phyloP scores from a whole-genome alignment of 1,140 invertebrate genomes.

The Trissolcus basalis region DNA sequence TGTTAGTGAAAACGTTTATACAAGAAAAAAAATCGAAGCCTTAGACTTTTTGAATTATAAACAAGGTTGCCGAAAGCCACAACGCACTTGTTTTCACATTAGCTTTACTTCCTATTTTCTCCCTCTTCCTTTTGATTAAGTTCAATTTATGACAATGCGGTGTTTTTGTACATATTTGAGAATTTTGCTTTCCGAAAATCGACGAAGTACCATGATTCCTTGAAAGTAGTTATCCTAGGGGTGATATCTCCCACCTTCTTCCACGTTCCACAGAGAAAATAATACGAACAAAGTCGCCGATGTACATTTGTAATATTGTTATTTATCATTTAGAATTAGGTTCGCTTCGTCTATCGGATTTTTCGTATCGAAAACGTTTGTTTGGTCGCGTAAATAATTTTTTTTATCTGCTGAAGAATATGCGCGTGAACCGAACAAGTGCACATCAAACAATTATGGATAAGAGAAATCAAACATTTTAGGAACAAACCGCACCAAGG shows the following conservation, averaged over 20 bases:
- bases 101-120: neutral
- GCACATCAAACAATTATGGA: constrained; percentile 19
- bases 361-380: neutral
- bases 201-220: constrained; percentile 1
- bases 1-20: constrained; percentile 26
- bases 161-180: constrained; percentile 29
- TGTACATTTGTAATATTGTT: constrained; percentile 34
- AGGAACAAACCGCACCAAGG: constrained; percentile 67
- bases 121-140: constrained; percentile 10
- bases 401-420: neutral
- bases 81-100: neutral
- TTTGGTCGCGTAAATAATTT: too few relatives aligned
- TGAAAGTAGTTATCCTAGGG: constrained; percentile 11
- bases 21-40: too few relatives aligned
- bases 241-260: constrained; percentile 20
- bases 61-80: constrained; percentile 12
- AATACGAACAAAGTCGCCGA: constrained; percentile 7
- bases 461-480: constrained; percentile 45
- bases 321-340: constrained; percentile 5
- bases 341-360: constrained; percentile 16
- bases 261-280: constrained; percentile 13
- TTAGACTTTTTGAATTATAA: constrained; percentile 1
- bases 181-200: too few relatives aligned
- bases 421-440: neutral
- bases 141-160: constrained; percentile 7